Base-by-base conservation (phyloP, 2,888 invertebrate genomes). In the Eucriotettix oculatus region DNA sequence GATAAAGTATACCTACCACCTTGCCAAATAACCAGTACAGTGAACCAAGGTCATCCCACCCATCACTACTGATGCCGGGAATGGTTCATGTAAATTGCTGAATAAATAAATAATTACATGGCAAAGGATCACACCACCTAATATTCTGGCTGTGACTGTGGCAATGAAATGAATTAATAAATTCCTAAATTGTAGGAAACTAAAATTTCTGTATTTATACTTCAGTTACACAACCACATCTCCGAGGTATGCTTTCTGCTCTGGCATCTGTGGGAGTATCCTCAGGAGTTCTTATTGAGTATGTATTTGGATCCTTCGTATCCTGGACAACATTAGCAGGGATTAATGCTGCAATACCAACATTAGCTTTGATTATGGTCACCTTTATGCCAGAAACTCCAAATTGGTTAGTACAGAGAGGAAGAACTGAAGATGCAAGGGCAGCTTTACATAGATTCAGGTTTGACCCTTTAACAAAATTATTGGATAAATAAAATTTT, bases 221-320 rank as follows among this genome's bases (percentile, higher is more conserved):
- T 58, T 16, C 57, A 63, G 84, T 86, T 1, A 82, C 86, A 0
- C 84, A 86, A 65, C 85, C 85, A 0, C 84, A 86, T 69, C 74
- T 86, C 0, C 75, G 88, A n/a, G 88, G 87, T 1, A 84, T 84
- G 79, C 74, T 87, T 10, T 84, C 84, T 0, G 84, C 86, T 0
- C 70, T 86, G 48, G 81, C 85, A 0, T 86, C 87, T 52, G 82
- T 87, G 0, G 82, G 83, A 0, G 83, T 87, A 0, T 86, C 86
- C 54, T 78, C 85, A 41, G 87, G 87, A 2, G 85, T 86, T 1
- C 72, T 86, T 7, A 75, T 65, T n/a, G 64, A 64, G 59, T 65
- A 65, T 52, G 59, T 61, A 5, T 58, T 68, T 16, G 84, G 86
- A 57, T 78, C 83, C 62, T 71, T 75, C 10, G 74, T 82, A 10